Percentiles rank a stretch among this genome's conserved stretches.
Evolutionary conservation across 2,888 invertebrate species (phyloP).

Genomic region (Nomada flava): DNA sequence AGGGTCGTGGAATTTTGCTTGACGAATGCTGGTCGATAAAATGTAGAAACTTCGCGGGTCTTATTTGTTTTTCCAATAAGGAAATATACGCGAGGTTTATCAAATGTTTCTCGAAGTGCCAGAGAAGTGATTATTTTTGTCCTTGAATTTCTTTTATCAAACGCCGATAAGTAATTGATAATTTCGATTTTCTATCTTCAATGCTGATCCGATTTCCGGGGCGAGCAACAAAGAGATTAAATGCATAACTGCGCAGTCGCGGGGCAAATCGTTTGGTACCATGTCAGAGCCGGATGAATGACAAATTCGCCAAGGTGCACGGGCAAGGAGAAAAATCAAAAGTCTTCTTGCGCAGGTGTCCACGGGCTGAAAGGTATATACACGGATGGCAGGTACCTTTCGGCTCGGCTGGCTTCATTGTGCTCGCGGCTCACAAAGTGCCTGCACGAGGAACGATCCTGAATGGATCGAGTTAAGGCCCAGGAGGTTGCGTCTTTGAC

Average conservation of each 20-base stretch:
- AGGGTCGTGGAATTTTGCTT: too few species aligned
- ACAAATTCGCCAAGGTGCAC: slow-evolving; percentile 70
- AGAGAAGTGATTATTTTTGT: background rate
- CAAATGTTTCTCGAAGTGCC: too few species aligned
- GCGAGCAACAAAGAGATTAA: too few species aligned
- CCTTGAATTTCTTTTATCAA: background rate
- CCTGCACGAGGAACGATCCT: slow-evolving; percentile 74
- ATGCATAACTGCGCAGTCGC: background rate
- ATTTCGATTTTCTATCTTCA: background rate
- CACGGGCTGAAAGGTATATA: slow-evolving; percentile 72
- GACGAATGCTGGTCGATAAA: too few species aligned
- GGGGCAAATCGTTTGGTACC: slow-evolving; percentile 30
- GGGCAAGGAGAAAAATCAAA: slow-evolving; percentile 80
- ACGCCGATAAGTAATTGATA: background rate
- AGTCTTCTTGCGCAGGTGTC: slow-evolving; percentile 80
- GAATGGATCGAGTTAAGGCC: slow-evolving; percentile 72
- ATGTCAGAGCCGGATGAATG: slow-evolving; percentile 55
- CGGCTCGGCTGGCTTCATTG: slow-evolving; percentile 74
- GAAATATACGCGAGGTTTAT: too few species aligned
- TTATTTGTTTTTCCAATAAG: too few species aligned
- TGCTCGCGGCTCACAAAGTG: slow-evolving; percentile 74
- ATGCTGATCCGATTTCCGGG: slow-evolving; percentile 8
- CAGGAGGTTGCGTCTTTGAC: slow-evolving; percentile 78
- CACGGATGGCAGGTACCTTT: slow-evolving; percentile 78
- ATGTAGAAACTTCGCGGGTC: too few species aligned